Evolutionary conservation across 2,113 vertebrate genomes (phyloP).

Genomic region (Rhinichthys klamathensis): DNA sequence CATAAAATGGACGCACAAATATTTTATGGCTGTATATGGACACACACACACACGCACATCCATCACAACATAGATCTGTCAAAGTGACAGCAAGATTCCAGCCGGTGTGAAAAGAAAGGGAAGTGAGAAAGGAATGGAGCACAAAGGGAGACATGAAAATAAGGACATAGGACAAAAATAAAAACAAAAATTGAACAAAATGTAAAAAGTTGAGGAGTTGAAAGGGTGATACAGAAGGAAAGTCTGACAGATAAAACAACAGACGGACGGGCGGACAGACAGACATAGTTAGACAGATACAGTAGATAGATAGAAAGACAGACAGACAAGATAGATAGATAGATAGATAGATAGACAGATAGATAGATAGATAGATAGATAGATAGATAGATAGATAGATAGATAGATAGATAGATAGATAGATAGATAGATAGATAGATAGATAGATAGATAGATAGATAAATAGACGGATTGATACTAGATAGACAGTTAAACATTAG

Average conservation of each 20-base stretch:
- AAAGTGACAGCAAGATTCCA: not conserved
- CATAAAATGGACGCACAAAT: not conserved
- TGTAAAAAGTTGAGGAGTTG: not conserved
- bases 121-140: not conserved
- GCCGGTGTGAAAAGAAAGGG: not conserved
- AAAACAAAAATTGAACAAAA: too few relatives aligned
- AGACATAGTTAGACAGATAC: not conserved
- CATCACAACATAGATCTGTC: slow-evolving; percentile 22
- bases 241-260: not conserved
- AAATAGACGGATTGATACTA: too few relatives aligned
- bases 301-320: too few relatives aligned
- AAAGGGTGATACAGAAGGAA: not conserved
- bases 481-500: not conserved
- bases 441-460: not conserved
- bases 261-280: not conserved
- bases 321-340: not conserved
- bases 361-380: not conserved
- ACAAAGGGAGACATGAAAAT: not conserved
- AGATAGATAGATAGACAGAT: not conserved
- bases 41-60: slow-evolving; percentile 24
- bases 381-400: not conserved
- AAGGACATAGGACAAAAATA: not conserved
- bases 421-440: not conserved
- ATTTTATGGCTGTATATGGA: slow-evolving; percentile 32
- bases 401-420: not conserved